Evolutionary conservation across 2,113 vertebrate species (phyloP).

Genomic region (Perognathus longimembris): DNA sequence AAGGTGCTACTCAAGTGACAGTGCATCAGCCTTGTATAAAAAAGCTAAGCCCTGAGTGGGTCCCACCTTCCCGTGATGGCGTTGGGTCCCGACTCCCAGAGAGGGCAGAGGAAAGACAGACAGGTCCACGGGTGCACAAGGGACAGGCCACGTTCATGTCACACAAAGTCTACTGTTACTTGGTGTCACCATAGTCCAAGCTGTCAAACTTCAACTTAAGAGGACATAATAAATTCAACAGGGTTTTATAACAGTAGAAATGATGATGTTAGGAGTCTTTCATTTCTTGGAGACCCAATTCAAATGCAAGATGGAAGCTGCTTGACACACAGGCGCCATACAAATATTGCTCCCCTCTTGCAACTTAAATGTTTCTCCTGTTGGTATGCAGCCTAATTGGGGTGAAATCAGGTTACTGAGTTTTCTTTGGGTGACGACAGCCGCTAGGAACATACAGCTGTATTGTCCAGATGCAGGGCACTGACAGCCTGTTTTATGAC

Average conservation of each 20-base stretch:
- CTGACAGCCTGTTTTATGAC: constrained; percentile 89
- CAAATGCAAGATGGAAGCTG: constrained; percentile 81
- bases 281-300: constrained; percentile 67
- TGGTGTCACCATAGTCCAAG: constrained; percentile 1
- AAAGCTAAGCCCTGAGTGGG: too few species aligned
- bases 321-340: constrained; percentile 60
- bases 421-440: constrained; percentile 89
- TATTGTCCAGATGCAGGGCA: constrained; percentile 90
- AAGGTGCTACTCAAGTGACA: too few species aligned
- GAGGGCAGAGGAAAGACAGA: neutral
- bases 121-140: neutral
- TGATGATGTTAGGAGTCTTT: constrained; percentile 31
- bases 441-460: constrained; percentile 87
- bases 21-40: too few species aligned
- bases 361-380: constrained; percentile 76
- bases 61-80: neutral
- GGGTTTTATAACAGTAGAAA: constrained; percentile 64
- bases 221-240: constrained; percentile 53
- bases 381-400: constrained; percentile 88
- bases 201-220: constrained; percentile 56
- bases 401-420: constrained; percentile 90
- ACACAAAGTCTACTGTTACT: constrained; percentile 50
- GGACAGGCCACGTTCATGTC: neutral
- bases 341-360: constrained; percentile 19
- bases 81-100: neutral